phyloP scores from a whole-genome alignment of 1,140 invertebrate species.

The Capitella teleta region DNA sequence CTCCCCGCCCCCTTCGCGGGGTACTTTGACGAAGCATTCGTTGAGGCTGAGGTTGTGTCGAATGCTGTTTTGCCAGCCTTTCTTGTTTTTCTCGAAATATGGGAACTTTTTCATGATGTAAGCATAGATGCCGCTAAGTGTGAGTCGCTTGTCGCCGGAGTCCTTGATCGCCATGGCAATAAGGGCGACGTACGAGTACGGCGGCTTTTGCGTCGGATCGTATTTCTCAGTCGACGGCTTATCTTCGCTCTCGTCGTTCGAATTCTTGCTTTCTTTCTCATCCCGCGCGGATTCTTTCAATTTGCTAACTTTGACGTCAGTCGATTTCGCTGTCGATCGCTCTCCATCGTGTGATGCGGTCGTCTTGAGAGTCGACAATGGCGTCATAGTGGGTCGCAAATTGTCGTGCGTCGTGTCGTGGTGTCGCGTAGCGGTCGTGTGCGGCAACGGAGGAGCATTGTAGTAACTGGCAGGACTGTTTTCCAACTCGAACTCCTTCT shows the following conservation, averaged over 20 bases:
- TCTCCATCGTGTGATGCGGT: too few species aligned
- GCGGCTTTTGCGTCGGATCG: slow-evolving; percentile 25
- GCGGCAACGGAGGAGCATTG: too few species aligned
- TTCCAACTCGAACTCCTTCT: too few species aligned
- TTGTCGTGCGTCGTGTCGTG: too few species aligned
- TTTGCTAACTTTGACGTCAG: too few species aligned
- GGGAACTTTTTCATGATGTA: slow-evolving; percentile 98
- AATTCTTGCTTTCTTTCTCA: too few species aligned
- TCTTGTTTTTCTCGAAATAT: slow-evolving; percentile 75
- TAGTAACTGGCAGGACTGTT: too few species aligned
- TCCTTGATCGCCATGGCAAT: slow-evolving; percentile 68
- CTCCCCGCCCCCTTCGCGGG: slow-evolving; percentile 14
- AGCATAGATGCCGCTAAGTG: slow-evolving; percentile 96
- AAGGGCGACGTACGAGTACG: slow-evolving; percentile 81
- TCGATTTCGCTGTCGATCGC: too few species aligned
- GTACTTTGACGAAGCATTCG: slow-evolving; percentile 47
- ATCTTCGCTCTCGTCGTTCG: slow-evolving; percentile 33
- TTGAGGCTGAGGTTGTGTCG: slow-evolving; percentile 52
- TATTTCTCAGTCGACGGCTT: slow-evolving; percentile 25
- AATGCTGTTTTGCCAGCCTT: slow-evolving; percentile 58
- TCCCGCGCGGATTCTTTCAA: too few species aligned
- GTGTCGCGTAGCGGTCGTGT: too few species aligned
- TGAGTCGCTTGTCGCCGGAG: slow-evolving; percentile 46
- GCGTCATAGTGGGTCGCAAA: too few species aligned
- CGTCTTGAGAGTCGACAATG: too few species aligned